Evolutionary conservation across 1,140 invertebrate species (phyloP), one percentile per base, ranked within the genome.

Genomic region (Panagrolaimus sp.): DNA sequence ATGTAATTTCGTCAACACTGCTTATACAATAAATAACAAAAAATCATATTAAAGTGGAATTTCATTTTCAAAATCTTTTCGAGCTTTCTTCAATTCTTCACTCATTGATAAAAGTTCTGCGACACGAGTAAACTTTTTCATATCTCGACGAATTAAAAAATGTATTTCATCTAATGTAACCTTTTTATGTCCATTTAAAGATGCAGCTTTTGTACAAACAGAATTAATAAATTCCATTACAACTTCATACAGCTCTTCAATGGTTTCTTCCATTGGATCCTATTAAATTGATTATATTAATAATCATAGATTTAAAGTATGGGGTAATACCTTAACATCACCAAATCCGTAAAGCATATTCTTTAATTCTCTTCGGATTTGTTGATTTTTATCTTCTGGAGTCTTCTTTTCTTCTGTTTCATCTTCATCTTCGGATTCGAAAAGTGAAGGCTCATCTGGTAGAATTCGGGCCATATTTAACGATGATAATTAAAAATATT

Each of bases 21-120:
- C 32, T 2, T 38, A 38, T 38, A 38, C 32, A 38, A 38, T 7
- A 38, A 21, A 58, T 8, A 58, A 38, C 15, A n/a, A 63, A 38
- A 38, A 17, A 10, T 8, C 10, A 4, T 65, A 26, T 65, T 32
- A 65, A n/a, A 58, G 52, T 65, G 43, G 21, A 44, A 97, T 97
- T 73, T 95, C 93, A 89, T 97, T 94, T 88, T 98, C 95, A 86
- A 98, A 98, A 74, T 94, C 94, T 87, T 98, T 98, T 78, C 94
- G 88, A 32, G 95, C 94, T 86, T 94, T 94, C 83, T 96, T 95
- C 15, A 98, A 85, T 86, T 98, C 94, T 87, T 98, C 94, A 85
- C 96, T 98, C 94, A 98, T 97, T 62, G 91, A 93, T 2, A 98
- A 85, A 4, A 98, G 85, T 84, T 98, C 94, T 70, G 84, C 84